Evolutionary conservation across 2,797 vertebrate genomes (phyloP), one percentile per base, ranked within the genome.

Genomic region (Bucorvus abyssinicus): DNA sequence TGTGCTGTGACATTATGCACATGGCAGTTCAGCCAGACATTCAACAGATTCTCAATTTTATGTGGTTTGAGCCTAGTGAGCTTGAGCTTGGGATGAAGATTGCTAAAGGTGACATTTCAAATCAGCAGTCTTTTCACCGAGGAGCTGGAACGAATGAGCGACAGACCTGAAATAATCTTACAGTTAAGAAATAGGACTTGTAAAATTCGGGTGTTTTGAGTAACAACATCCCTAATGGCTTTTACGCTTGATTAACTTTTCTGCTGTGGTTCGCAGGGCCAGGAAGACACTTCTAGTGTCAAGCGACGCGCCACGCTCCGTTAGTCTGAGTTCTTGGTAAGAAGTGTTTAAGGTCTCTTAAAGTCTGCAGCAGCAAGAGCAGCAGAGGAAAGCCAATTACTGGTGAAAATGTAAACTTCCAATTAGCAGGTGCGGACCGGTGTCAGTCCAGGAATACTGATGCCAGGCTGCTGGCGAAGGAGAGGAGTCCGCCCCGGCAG

Each of bases 71-170:
- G n/a, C 50, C 92, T 59, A 87, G 74, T 91, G 93, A 78, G 34
- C 80, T 94, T 95, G 64, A 85, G 73, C 20, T 65, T 73, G 56
- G 57, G 74, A 4, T 44, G 88, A 93, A 70, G 90, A 86, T 96
- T 90, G 84, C 61, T 76, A 84, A 84, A 91, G 91, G 60, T 96
- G 95, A 77, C 77, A 82, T 95, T 97, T 96, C 79, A 87, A 92
- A 95, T 60, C 93, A 94, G 76, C 57, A 30, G 65, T 19, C 47
- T 40, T 80, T 44, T 85, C 50, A n/a, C 74, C 73, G 70, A 34
- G 17, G 30, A 53, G 32, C 42, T 74, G 47, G 42, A 92, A 90
- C 57, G 87, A 82, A 30, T 71, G 70, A 56, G 29, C 36, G 74
- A 32, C 61, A 55, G 55, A 50, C n/a, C 16, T 44, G 84, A 94